A percentile compares a stretch with the other conserved stretches of the same genome.
Evolutionary conservation across 2,113 vertebrate species (phyloP).

Genomic region (Eudyptes chrysolophus): DNA sequence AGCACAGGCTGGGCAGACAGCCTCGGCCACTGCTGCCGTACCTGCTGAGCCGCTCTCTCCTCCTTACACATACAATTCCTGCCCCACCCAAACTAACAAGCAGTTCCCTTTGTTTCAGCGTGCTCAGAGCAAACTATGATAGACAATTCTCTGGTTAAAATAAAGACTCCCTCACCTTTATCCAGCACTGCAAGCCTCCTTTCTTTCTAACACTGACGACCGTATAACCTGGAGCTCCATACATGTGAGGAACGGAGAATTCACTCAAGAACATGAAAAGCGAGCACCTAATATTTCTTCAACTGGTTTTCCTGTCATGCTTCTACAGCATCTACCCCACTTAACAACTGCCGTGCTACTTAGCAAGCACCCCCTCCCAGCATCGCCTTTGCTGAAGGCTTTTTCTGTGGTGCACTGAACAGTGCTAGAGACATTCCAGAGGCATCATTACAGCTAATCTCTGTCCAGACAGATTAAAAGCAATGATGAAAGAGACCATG

Average conservation of each 20-base stretch:
- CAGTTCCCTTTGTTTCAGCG: background rate
- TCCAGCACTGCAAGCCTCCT: background rate
- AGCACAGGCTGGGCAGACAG: background rate
- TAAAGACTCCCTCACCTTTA: background rate
- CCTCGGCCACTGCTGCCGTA: rapidly evolving
- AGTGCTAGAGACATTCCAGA: conserved; percentile 40
- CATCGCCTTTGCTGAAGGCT: background rate
- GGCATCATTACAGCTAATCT: conserved; percentile 51
- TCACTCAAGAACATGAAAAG: background rate
- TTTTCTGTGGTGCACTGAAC: background rate
- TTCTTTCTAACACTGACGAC: background rate
- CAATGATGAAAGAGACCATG: background rate
- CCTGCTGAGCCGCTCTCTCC: background rate
- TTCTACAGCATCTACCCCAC: background rate
- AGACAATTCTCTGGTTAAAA: background rate
- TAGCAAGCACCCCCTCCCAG: background rate
- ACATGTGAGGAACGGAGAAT: background rate
- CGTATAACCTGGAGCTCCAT: background rate
- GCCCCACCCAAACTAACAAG: background rate
- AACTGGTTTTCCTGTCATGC: background rate
- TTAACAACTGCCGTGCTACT: background rate
- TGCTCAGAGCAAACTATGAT: background rate
- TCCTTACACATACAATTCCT: rapidly evolving
- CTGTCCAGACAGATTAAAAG: conserved; percentile 48
- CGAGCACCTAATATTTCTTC: background rate